A percentile compares a stretch with the other conserved stretches of the same genome.
Conservation (phyloP, 2,888 invertebrate genomes). For the Acrobasis consociella region DNA sequence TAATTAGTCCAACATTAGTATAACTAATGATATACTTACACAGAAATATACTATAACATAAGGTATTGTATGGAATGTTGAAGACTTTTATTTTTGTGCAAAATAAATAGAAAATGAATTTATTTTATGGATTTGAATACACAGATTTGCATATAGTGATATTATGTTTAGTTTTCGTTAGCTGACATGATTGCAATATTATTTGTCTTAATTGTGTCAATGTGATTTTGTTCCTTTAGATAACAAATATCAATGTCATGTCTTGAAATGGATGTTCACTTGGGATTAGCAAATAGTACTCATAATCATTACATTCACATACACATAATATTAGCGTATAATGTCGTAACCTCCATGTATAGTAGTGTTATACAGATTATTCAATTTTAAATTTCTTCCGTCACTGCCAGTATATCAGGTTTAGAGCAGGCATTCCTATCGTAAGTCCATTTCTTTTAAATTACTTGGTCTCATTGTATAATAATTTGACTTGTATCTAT, state of each 20-base stretch:
- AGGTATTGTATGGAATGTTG: slow-evolving; percentile 62
- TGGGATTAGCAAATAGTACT: slow-evolving; percentile 41
- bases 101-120: slow-evolving; percentile 58
- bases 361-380: slow-evolving; percentile 35
- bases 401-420: slow-evolving; percentile 71
- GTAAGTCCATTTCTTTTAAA: slow-evolving; percentile 68
- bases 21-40: slow-evolving; percentile 65
- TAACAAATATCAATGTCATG: slow-evolving; percentile 39
- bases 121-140: slow-evolving; percentile 61
- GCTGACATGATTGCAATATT: slow-evolving; percentile 47
- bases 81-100: slow-evolving; percentile 65
- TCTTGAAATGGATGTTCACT: slow-evolving; percentile 59
- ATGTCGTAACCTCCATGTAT: slow-evolving; percentile 38
- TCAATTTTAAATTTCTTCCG: slow-evolving; percentile 44
- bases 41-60: slow-evolving; percentile 46
- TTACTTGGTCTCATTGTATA: slow-evolving; percentile 77
- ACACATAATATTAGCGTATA: slow-evolving; percentile 33
- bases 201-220: slow-evolving; percentile 53
- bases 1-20: slow-evolving; percentile 61
- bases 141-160: slow-evolving; percentile 67
- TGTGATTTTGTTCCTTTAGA: slow-evolving; percentile 74
- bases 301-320: slow-evolving; percentile 28
- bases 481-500: slow-evolving; percentile 77
- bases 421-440: slow-evolving; percentile 65
- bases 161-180: slow-evolving; percentile 68